phyloP scores from a whole-genome alignment of 2,113 vertebrate species.

The Riparia riparia region DNA sequence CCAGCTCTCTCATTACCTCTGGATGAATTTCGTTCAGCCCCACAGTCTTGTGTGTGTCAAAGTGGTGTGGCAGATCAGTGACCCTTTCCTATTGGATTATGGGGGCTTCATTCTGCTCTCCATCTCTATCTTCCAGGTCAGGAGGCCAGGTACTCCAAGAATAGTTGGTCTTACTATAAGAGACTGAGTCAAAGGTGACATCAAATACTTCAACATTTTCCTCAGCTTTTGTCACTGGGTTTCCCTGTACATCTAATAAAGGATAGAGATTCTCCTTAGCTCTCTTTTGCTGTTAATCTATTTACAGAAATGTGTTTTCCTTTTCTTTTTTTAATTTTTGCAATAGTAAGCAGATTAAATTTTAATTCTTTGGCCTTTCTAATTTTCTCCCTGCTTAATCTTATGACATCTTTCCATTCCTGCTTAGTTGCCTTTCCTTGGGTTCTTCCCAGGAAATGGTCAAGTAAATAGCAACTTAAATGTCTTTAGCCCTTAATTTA shows the following conservation, averaged over 20 bases:
- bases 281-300: not conserved
- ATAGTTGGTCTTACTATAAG: not conserved
- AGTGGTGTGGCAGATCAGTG: not conserved
- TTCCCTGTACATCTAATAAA: not conserved
- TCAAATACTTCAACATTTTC: not conserved
- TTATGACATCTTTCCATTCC: not conserved
- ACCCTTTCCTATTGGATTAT: not conserved
- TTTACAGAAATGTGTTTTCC: too few relatives aligned
- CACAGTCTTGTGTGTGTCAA: not conserved
- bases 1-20: not conserved
- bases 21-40: not conserved
- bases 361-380: not conserved
- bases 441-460: not conserved
- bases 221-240: not conserved
- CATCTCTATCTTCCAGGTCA: not conserved
- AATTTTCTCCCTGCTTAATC: not conserved
- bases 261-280: not conserved
- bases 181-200: not conserved
- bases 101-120: not conserved
- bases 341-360: not conserved
- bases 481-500: not conserved
- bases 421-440: not conserved
- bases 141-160: not conserved
- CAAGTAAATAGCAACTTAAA: not conserved
- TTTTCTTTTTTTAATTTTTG: not conserved